Evolutionary conservation across 2,797 vertebrate genomes (phyloP), one percentile per base, ranked within the genome.

Genomic region (Poeciliopsis turneri): DNA sequence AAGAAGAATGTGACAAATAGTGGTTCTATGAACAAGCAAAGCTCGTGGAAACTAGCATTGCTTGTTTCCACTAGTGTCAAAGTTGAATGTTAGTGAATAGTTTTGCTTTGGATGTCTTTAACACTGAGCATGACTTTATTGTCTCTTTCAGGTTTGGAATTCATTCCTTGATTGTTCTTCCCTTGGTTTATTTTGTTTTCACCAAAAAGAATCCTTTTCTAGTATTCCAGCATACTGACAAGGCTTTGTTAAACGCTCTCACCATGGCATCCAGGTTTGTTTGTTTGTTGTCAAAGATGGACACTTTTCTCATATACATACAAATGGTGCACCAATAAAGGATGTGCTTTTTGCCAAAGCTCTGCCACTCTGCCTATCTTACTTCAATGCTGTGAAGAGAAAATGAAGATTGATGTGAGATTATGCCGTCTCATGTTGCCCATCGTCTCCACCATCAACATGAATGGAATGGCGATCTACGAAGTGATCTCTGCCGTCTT

Each of bases 141-240:
- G 10, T 25, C 23, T 69, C 30, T 75, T 82, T 72, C 66, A 85
- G 84, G 45, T 75, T 61, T 2, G 0, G 51, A 1, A 68, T 82
- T 47, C 75, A 82, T 5, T 72, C 20, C 36, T 0, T 8, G 0
- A 1, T 80, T 2, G 12, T 36, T 30, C 64, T 76, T 16, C 75
- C 81, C 5, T 3, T 41, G 11, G 9, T 78, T 2, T 78, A 78
- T 7, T 15, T 80, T 0, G 0, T 33, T 41, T 30, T 70, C 70
- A n/a, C 25, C 18, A 71, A 6, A 55, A 1, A 20, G 5, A 77
- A 57, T 4, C 51, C 39, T 20, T 45, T 71, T 55, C 0, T 1
- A 13, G n/a, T 77, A 49, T 57, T 45, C 16, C 30, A 15, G 41
- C 30, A 25, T 23, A 5, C 8, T 6, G 16, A 12, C 13, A 36